Percentiles rank a stretch among this genome's conserved stretches.
These are phyloP conservation scores for Parnassius apollo DNA, from an alignment of 2,888 invertebrate genomes.

Conservation along the genomic window DNA sequence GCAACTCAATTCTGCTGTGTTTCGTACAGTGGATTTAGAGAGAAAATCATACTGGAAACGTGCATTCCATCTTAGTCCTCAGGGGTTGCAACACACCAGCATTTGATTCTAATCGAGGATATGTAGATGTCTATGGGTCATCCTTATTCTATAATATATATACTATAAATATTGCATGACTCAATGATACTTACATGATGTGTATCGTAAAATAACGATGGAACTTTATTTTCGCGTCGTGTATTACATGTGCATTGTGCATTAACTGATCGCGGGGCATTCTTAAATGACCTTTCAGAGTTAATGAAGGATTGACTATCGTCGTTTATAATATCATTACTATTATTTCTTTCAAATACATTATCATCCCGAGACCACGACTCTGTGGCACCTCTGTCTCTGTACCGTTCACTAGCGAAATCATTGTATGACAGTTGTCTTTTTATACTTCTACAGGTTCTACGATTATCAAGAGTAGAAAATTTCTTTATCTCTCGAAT, in stretches of 20 bases:
- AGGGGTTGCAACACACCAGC: too few species aligned
- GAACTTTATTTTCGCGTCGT: constrained; percentile 56
- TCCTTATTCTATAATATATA: too few species aligned
- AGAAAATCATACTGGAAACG: too few species aligned
- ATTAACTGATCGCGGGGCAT: constrained; percentile 48
- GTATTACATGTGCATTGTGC: constrained; percentile 68
- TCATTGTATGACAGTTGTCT: constrained; percentile 78
- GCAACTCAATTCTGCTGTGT: too few species aligned
- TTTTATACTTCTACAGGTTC: constrained; percentile 70
- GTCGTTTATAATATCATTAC: constrained; percentile 60
- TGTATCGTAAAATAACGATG: constrained; percentile 69
- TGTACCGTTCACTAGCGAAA: constrained; percentile 69
- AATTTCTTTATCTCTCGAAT: constrained; percentile 62
- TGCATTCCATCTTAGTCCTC: too few species aligned
- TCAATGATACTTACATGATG: constrained; percentile 55
- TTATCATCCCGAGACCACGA: constrained; percentile 62
- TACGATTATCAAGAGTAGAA: constrained; percentile 74
- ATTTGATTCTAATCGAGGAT: too few species aligned
- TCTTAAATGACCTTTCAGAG: constrained; percentile 60
- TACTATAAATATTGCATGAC: not conserved
- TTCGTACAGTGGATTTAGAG: too few species aligned
- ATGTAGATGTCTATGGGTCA: too few species aligned
- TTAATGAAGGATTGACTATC: constrained; percentile 64
- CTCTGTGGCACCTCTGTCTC: constrained; percentile 57
- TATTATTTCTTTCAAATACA: constrained; percentile 56